Base-by-base conservation (phyloP, 1,140 invertebrate genomes). In the Littorina saxatilis region DNA sequence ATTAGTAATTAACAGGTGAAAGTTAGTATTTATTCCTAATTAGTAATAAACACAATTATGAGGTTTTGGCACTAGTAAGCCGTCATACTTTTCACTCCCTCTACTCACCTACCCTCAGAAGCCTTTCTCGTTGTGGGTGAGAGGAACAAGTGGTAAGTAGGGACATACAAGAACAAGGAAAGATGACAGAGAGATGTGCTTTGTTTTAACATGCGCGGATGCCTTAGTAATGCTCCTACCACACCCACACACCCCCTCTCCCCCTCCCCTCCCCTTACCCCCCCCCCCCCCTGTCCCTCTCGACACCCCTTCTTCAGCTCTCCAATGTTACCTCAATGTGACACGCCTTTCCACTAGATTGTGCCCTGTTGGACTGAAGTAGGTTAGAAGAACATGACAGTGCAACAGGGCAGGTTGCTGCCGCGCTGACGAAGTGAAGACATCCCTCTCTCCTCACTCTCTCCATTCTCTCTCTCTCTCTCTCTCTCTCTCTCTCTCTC, bases 361-460 rank as follows among this genome's bases (percentile, higher is more conserved):
- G 17, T 63, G 61, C 61, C 61, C 35, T 32, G 2, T 4, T 32
- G 5, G 66, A 32, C 32, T 68, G 66, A 68, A 68, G 66, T 68
- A 68, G 66, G 66, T 68, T 68, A 68, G 66, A 68, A 68, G 66
- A 68, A 68, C 66, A 68, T 9, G 47, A 50, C 9, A 20, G 47
- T 9, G 20, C 9, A 50, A 20, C 47, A 20, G 47, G 47, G 47
- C 9, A 20, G 4, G 55, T 7, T 9, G 55, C 4, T n/a, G 55
- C 17, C 27, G 55, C 4, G 55, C 4, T 15, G 23, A 17, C 43
- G 43, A 47, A 47, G 43, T 9, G 43, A 17, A 47, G 43, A 17
- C 17, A 47, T 47, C 17, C 17, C 17, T 47, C 7, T 9, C 17
- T 5, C 17, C 43, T 9, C 43, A 47, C 43, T 47, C 61, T 63